Evolutionary conservation across 2,888 invertebrate species (phyloP), one percentile per base, ranked within the genome.

Genomic region (Thymelicus acteon): DNA sequence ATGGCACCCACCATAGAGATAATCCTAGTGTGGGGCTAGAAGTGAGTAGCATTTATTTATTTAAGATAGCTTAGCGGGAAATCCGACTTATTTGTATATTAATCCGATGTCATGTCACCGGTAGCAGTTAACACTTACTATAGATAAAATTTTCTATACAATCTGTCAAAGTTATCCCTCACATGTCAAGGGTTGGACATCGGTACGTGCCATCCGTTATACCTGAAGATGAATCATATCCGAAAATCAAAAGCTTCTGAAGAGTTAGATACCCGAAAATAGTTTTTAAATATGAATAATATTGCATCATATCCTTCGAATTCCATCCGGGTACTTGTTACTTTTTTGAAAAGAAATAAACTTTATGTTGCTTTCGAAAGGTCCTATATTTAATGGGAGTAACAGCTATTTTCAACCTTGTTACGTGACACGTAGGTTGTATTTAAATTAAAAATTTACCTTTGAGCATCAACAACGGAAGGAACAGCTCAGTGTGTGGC

Each of bases 401-500:
- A 6, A 15, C 13, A n/a, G 6, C 15, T 13, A 65, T 44, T 52
- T 65, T 40, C 44, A 60, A 15, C 12, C 65, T 47, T 71, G 60
- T 7, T 48, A 31, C n/a, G 13, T n/a, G 5, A 31, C 10, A 15
- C 52, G 19, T 3, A 54, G n/a, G 71, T 61, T 57, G n/a, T 47
- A 2, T 66, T 66, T 66, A 7, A 7, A 57, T 39, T 19, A 12
- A 52, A 15, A 19, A 15, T 15, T 37, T 7, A 48, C n/a, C 31
- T 64, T 62, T 37, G 63, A 74, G 72, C 72, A 75, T 77, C 75
- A 63, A 76, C 74, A 76, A 86, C 91, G 93, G 92, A 93, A 93
- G 92, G 89, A 91, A 89, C 83, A 87, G 91, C 91, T 91, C 88
- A 89, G 90, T 90, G 92, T 92, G 92, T 90, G 92, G 91, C 90